A percentile compares a stretch with the other conserved stretches of the same genome.
Evolutionary conservation across 2,888 invertebrate species (phyloP).

Genomic region (Sminthurinus aureus): DNA sequence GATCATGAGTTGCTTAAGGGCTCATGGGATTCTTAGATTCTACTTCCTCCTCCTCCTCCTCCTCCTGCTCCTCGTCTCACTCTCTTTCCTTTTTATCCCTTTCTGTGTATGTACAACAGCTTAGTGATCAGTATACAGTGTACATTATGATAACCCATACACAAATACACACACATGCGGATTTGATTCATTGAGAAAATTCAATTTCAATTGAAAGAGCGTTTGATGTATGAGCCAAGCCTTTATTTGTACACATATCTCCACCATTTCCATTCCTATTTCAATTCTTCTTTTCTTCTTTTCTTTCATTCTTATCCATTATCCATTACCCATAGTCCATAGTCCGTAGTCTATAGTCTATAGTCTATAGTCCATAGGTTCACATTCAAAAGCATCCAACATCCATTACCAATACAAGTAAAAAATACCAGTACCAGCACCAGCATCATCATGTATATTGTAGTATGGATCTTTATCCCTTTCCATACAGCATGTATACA

Average conservation of each 20-base stretch:
- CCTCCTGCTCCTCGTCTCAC: not conserved
- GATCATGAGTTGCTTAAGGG: not conserved
- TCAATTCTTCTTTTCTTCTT: not conserved
- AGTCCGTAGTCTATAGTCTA: too few relatives aligned
- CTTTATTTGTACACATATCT: not conserved
- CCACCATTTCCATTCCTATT: not conserved
- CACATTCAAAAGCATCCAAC: slow-evolving; percentile 2
- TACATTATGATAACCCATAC: not conserved
- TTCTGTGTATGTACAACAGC: not conserved
- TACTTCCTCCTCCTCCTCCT: not conserved
- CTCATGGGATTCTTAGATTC: not conserved
- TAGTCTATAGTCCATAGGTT: too few relatives aligned
- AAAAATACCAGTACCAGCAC: not conserved
- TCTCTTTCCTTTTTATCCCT: not conserved
- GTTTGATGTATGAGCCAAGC: slow-evolving; percentile 15
- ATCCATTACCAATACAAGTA: not conserved
- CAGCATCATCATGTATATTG: too few relatives aligned
- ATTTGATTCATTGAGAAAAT: slow-evolving; percentile 43
- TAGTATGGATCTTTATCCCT: too few relatives aligned
- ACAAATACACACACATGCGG: not conserved
- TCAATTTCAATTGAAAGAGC: slow-evolving; percentile 45
- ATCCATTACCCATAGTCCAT: too few relatives aligned
- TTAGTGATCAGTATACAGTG: not conserved
- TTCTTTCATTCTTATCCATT: not conserved
- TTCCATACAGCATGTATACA: too few relatives aligned